Evolutionary conservation across 2,113 vertebrate genomes (phyloP), one percentile per base, ranked within the genome.

Genomic region (Athene cunicularia): DNA sequence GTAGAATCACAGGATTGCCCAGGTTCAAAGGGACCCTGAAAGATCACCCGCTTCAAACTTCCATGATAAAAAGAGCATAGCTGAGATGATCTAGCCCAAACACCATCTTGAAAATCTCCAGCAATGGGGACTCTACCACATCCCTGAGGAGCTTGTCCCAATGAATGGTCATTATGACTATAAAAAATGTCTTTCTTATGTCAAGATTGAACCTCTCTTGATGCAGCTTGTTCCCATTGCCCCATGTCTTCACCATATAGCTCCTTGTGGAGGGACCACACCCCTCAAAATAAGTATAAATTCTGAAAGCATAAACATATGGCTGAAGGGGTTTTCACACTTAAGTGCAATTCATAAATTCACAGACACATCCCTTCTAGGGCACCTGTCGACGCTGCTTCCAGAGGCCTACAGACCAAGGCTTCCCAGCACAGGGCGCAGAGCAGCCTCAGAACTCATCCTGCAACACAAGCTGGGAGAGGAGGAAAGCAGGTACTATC

Each of bases 121-220:
- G 37, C 43, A 63, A 12, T 18, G 13, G 14, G 16, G 14, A 47
- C 24, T 53, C 39, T 15, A n/a, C 13, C 10, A 23, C 1, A 0
- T 9, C 39, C 18, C 28, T 17, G 9, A 12, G 14, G 22, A 85
- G 6, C 22, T 3, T 50, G 18, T 41, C 62, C 12, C 39, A 52
- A 35, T 11, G 8, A 67, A 52, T 1, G 0, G 16, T 19, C 0
- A 0, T 20, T 41, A 21, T 26, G 67, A 37, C 37, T 23, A 41
- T 2, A 56, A 53, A 79, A 24, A 17, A 23, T 47, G 9, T 20
- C 17, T 10, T 32, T 62, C 27, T 14, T 62, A 16, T 4, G 1
- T 11, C 19, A 81, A 67, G 8, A 81, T 18, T 12, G 88, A 91
- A 49, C n/a, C 23, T 23, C 9, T 39, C 55, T 33, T 4, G 3